Conservation (phyloP, 2,113 vertebrate genomes). For the Sinocyclocheilus maitianheensis region DNA sequence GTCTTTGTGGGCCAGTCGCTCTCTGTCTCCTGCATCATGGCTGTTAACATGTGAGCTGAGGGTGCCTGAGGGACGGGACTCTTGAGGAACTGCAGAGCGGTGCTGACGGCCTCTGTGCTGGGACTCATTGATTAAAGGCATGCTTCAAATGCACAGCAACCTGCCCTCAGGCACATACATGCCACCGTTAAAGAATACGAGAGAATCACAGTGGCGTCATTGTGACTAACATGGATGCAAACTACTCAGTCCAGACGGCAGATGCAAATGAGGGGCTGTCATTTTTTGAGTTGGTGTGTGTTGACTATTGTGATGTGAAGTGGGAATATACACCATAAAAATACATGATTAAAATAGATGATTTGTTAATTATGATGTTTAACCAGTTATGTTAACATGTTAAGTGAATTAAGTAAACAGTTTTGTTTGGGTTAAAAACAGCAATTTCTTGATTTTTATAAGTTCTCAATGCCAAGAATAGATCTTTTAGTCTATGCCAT, state of each 20-base stretch:
- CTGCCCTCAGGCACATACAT: conserved; percentile 46
- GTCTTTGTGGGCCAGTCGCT: conserved; percentile 64
- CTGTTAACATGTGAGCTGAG: conserved; percentile 66
- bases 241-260: neutral
- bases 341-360: neutral
- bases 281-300: neutral
- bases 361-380: neutral
- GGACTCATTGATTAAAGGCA: conserved; percentile 55
- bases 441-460: neutral
- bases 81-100: conserved; percentile 59
- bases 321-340: conserved; percentile 3
- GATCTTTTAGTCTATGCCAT: neutral
- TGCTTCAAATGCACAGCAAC: conserved; percentile 38
- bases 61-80: conserved; percentile 55
- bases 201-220: conserved; percentile 28
- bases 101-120: conserved; percentile 45
- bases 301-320: neutral
- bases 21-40: conserved; percentile 68
- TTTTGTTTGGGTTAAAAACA: neutral
- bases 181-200: conserved; percentile 37
- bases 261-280: conserved; percentile 23
- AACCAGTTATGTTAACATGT: neutral
- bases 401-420: neutral
- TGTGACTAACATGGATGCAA: conserved; percentile 32
- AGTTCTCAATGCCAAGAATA: neutral